Evolutionary conservation across 2,888 invertebrate species (phyloP).

Genomic region (Lasioglossum calceatum): DNA sequence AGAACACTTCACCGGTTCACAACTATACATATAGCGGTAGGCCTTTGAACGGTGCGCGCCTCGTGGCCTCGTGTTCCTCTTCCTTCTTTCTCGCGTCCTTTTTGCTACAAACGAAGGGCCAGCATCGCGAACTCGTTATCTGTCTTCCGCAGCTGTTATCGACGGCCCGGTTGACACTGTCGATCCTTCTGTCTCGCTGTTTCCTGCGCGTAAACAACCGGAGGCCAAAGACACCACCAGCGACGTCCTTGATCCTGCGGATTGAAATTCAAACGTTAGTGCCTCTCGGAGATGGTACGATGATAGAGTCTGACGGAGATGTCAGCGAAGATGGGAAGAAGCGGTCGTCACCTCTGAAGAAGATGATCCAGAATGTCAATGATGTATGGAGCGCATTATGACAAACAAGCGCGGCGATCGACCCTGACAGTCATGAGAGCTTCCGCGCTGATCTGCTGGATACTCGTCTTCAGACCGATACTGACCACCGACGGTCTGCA

Average conservation of each 20-base stretch:
- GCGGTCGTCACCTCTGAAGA: neutral
- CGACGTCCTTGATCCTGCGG: neutral
- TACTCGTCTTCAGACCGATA: constrained; percentile 27
- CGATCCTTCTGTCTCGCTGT: neutral
- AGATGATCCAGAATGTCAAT: neutral
- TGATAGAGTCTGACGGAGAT: neutral
- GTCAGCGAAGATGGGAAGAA: neutral
- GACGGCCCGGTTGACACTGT: neutral
- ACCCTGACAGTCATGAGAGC: constrained; percentile 55
- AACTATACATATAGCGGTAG: constrained; percentile 73
- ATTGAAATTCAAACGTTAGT: neutral
- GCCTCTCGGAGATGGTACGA: constrained; percentile 24
- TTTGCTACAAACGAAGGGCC: neutral
- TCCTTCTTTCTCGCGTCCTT: constrained; percentile 36
- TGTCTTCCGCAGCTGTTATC: neutral
- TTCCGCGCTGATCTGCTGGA: constrained; percentile 46
- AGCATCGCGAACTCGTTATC: constrained; percentile 2
- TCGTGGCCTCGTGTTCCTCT: constrained; percentile 43
- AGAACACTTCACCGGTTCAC: constrained; percentile 73
- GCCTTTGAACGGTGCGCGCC: constrained; percentile 73
- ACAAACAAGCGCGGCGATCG: constrained; percentile 16
- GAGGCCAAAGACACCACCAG: constrained; percentile 2
- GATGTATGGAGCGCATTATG: constrained; percentile 30
- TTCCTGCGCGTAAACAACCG: constrained; percentile 45
- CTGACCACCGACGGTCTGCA: neutral